Evolutionary conservation across 1,140 invertebrate genomes (phyloP).

Genomic region (Drosophila tani): DNA sequence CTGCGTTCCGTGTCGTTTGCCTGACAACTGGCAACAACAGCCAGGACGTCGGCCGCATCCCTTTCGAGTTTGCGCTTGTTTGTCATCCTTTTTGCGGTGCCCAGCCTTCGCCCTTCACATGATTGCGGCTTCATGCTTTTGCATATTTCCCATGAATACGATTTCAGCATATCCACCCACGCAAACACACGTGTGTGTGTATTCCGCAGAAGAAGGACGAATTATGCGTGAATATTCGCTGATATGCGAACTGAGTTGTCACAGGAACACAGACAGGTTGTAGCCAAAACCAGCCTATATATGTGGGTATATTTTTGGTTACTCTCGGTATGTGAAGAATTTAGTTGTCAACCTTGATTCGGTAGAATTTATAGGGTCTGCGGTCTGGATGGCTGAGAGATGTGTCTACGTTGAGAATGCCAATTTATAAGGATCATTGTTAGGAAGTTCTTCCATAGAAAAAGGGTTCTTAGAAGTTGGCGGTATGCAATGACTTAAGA

Average conservation of each 20-base stretch:
- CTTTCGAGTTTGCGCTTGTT: conserved; percentile 59
- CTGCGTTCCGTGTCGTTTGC: conserved; percentile 46
- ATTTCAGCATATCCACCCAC: conserved; percentile 26
- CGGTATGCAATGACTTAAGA: background rate
- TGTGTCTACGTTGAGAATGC: background rate
- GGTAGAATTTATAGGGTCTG: conserved; percentile 7
- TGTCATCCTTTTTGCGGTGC: conserved; percentile 66
- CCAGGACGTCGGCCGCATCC: conserved; percentile 45
- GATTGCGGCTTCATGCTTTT: conserved; percentile 62
- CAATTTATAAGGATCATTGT: background rate
- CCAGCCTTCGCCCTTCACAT: conserved; percentile 41
- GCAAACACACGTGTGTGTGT: background rate
- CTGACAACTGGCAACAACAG: conserved; percentile 15
- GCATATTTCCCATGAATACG: conserved; percentile 64
- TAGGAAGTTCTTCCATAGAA: background rate
- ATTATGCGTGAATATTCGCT: conserved; percentile 54
- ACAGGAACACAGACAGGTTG: conserved; percentile 25
- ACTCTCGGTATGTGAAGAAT: conserved; percentile 25
- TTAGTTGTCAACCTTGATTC: conserved; percentile 47
- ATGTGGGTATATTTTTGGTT: conserved; percentile 22
- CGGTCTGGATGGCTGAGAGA: background rate
- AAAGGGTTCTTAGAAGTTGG: background rate
- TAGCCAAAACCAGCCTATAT: conserved; percentile 24
- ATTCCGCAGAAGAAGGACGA: conserved; percentile 15
- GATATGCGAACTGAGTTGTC: conserved; percentile 58